Evolutionary conservation across 2,797 vertebrate genomes (phyloP).

Genomic region (Hippocampus kuda): DNA sequence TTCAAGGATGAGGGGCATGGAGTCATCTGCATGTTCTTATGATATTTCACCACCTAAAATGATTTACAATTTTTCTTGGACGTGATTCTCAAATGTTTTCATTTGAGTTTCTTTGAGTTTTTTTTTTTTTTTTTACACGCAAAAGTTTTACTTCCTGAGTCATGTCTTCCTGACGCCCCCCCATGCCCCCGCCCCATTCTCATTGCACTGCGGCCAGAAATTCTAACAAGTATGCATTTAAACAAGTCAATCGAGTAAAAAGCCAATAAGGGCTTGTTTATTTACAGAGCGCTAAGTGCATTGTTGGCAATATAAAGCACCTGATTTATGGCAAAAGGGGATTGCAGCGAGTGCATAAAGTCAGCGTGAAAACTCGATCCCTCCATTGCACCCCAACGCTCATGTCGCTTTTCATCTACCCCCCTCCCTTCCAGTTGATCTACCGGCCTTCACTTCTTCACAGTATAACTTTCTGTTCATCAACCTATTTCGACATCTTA

Average conservation of each 20-base stretch:
- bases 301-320: conserved; percentile 57
- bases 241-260: conserved; percentile 52
- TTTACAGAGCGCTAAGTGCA: conserved; percentile 60
- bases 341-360: conserved; percentile 34
- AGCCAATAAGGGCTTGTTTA: conserved; percentile 59
- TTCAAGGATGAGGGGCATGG: too few species aligned
- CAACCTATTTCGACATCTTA: not conserved
- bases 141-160: too few species aligned
- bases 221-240: conserved; percentile 33
- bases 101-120: not conserved
- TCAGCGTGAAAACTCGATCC: conserved; percentile 13
- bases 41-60: too few species aligned
- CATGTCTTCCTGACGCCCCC: not conserved
- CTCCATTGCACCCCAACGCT: conserved; percentile 9
- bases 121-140: not conserved
- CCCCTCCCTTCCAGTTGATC: not conserved
- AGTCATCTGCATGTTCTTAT: too few species aligned
- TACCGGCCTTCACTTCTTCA: not conserved
- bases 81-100: too few species aligned
- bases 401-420: not conserved
- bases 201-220: conserved; percentile 6
- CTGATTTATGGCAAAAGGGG: conserved; percentile 45
- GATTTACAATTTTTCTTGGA: too few species aligned
- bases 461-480: not conserved
- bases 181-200: not conserved